phyloP scores from a whole-genome alignment of 2,797 vertebrate genomes.

The Gymnothorax reevesii region DNA sequence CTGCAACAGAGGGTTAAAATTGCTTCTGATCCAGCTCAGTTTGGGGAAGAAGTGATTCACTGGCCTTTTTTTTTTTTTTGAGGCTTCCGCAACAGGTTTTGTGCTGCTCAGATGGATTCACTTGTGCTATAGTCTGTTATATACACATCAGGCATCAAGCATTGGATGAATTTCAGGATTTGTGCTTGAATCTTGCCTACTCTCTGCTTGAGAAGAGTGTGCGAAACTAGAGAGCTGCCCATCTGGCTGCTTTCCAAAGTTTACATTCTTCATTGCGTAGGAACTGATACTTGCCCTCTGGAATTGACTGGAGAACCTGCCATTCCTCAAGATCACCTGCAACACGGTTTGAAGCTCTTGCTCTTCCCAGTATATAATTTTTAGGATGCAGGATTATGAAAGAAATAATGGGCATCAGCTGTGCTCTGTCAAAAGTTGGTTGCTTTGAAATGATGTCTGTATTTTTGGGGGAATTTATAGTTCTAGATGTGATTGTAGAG shows the following conservation, averaged over 20 bases:
- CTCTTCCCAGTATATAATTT: not conserved
- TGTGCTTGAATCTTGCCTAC: not conserved
- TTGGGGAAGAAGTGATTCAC: not conserved
- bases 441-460: not conserved
- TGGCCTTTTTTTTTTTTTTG: not conserved
- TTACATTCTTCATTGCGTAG: not conserved
- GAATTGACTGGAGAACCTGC: not conserved
- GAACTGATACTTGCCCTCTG: not conserved
- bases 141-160: not conserved
- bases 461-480: not conserved
- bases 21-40: not conserved
- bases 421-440: not conserved
- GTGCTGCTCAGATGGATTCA: not conserved
- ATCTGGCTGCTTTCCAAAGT: not conserved
- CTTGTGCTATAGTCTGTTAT: not conserved
- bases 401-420: not conserved
- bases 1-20: not conserved
- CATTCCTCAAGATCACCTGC: not conserved
- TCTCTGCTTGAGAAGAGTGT: not conserved
- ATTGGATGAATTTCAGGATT: not conserved
- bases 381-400: not conserved
- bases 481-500: slow-evolving; percentile 23
- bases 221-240: not conserved
- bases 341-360: not conserved
- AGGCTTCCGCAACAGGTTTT: not conserved